These are phyloP conservation scores for Whitmania pigra DNA, from an alignment of 1,140 invertebrate species.

Conservation along the genomic window DNA sequence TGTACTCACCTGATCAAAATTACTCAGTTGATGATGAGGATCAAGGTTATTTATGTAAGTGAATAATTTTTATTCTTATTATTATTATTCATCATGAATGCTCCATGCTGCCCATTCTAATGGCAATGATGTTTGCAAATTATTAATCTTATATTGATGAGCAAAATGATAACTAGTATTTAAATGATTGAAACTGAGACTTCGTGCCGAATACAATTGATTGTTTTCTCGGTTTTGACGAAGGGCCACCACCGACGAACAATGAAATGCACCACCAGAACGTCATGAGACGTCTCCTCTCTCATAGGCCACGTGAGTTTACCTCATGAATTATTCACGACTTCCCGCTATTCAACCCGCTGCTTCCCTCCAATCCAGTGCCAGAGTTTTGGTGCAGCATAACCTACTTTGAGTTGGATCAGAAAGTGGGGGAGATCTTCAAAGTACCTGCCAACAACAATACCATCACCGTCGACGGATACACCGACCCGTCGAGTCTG, in stretches of 20 bases:
- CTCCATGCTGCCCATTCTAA: too few relatives aligned
- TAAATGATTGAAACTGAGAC: too few relatives aligned
- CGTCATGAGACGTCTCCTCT: too few relatives aligned
- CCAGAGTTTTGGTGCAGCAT: constrained; percentile 99
- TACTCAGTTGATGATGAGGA: neutral
- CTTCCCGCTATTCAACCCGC: neutral
- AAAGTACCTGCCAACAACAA: constrained; percentile 88
- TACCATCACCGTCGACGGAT: constrained; percentile 92
- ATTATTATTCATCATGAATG: neutral
- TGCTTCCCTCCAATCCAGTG: neutral
- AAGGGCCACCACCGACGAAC: too few relatives aligned
- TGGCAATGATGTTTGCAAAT: too few relatives aligned
- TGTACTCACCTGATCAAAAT: constrained; percentile 6
- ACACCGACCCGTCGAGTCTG: constrained; percentile 80
- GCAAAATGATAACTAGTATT: too few relatives aligned
- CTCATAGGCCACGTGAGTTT: neutral
- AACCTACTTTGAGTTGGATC: constrained; percentile 94
- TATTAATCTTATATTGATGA: too few relatives aligned
- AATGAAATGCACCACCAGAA: too few relatives aligned
- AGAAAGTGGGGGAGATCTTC: constrained; percentile 94
- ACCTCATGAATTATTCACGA: neutral
- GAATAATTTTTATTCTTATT: neutral
- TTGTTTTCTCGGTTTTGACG: too few relatives aligned
- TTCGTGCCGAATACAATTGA: too few relatives aligned
- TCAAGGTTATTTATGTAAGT: constrained; percentile 10